phyloP scores from a whole-genome alignment of 2,113 vertebrate species.

The Australoheros scitulus region DNA sequence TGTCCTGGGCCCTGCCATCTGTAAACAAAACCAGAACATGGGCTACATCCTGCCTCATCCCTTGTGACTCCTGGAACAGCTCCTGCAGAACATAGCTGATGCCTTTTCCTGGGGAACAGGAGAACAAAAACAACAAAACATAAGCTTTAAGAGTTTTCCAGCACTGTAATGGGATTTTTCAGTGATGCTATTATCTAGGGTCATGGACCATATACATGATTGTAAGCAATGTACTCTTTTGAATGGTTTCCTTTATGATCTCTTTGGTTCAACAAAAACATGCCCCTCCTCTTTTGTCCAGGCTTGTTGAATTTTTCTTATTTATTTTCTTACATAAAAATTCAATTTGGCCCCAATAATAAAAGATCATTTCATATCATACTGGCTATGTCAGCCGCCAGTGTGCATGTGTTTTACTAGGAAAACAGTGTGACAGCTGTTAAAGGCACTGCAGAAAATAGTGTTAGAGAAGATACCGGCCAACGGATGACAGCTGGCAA shows the following conservation, averaged over 20 bases:
- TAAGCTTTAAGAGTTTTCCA: background rate
- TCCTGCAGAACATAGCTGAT: conserved; percentile 85
- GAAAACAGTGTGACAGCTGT: background rate
- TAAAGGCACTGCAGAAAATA: background rate
- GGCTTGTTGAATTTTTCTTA: no score
- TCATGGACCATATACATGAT: background rate
- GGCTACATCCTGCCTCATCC: conserved; percentile 83
- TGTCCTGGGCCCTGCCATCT: conserved; percentile 88
- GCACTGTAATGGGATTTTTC: background rate
- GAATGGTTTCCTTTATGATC: background rate
- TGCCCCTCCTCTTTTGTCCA: no score
- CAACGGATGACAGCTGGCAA: background rate
- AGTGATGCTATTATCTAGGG: background rate
- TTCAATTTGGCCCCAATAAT: background rate
- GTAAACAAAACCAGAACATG: conserved; percentile 86
- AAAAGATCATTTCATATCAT: background rate
- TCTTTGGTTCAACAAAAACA: background rate
- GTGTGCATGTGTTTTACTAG: background rate
- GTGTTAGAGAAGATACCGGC: background rate
- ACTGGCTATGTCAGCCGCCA: background rate
- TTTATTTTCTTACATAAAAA: background rate
- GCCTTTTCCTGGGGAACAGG: conserved; percentile 80
- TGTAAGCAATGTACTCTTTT: no score
- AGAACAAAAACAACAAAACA: background rate
- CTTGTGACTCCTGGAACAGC: conserved; percentile 77